Conservation (phyloP, 2,888 invertebrate genomes). For the Diogma glabrata region DNA sequence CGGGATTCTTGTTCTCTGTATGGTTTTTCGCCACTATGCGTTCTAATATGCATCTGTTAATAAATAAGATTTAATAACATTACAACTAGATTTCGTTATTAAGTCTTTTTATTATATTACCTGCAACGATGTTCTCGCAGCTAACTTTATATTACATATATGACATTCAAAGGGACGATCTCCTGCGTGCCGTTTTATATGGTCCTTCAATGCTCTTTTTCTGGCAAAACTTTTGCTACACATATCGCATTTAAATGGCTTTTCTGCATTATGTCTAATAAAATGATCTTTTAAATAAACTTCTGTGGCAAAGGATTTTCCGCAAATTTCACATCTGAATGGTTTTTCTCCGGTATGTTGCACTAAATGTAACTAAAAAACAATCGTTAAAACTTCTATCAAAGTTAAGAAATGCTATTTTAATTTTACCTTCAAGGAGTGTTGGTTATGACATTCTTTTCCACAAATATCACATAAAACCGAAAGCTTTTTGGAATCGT, state of each 20-base stretch:
- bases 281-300: conserved; percentile 1
- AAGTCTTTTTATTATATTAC: too few species aligned
- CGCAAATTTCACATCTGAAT: not conserved
- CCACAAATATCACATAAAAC: conserved; percentile 5
- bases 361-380: not conserved
- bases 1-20: conserved; percentile 2
- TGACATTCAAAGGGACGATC: not conserved
- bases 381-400: not conserved
- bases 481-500: not conserved
- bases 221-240: conserved; percentile 3
- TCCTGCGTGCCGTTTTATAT: conserved; percentile 1
- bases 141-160: conserved; percentile 2
- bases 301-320: conserved; percentile 4
- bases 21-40: not conserved
- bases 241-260: not conserved
- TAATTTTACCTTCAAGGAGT: too few species aligned
- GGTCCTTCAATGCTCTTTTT: not conserved
- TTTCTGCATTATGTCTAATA: not conserved
- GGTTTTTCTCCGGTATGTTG: conserved; percentile 4
- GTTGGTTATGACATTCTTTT: conserved; percentile 3
- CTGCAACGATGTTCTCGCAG: not conserved
- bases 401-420: too few species aligned
- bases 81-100: too few species aligned
- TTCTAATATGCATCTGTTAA: conserved; percentile 5
- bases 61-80: too few species aligned